Conservation (phyloP, 2,888 invertebrate species). For the Latrodectus elegans region DNA sequence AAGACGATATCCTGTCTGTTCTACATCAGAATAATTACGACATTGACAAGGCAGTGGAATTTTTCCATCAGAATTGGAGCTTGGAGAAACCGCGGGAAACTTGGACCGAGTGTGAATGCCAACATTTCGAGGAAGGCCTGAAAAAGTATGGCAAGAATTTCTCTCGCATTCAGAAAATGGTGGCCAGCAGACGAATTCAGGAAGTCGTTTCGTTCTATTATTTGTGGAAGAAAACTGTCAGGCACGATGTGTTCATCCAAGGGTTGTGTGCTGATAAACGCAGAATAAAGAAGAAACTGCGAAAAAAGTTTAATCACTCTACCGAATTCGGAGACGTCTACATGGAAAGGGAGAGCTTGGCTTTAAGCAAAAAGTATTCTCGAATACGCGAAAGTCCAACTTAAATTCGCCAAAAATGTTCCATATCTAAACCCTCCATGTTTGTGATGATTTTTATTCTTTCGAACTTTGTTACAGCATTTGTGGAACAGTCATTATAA, state of each 20-base stretch:
- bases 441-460: no score
- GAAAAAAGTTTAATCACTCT: slow-evolving; percentile 12
- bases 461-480: no score
- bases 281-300: background rate
- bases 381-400: background rate
- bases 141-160: slow-evolving; percentile 28
- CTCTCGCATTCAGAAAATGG: slow-evolving; percentile 7
- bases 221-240: slow-evolving; percentile 43
- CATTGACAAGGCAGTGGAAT: background rate
- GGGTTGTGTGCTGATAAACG: background rate
- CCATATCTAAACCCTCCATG: no score
- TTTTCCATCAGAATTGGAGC: background rate
- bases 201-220: slow-evolving; percentile 42
- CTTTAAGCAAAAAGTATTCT: background rate
- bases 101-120: slow-evolving; percentile 22
- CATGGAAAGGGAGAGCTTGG: background rate
- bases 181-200: background rate
- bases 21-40: slow-evolving; percentile 28
- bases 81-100: background rate
- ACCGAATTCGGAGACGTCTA: slow-evolving; percentile 10
- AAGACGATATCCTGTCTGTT: slow-evolving; percentile 13
- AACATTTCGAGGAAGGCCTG: slow-evolving; percentile 13
- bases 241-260: slow-evolving; percentile 35
- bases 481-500: no score
- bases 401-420: no score